Base-by-base conservation (phyloP, 2,113 vertebrate species). In the Psilopogon haemacephalus region DNA sequence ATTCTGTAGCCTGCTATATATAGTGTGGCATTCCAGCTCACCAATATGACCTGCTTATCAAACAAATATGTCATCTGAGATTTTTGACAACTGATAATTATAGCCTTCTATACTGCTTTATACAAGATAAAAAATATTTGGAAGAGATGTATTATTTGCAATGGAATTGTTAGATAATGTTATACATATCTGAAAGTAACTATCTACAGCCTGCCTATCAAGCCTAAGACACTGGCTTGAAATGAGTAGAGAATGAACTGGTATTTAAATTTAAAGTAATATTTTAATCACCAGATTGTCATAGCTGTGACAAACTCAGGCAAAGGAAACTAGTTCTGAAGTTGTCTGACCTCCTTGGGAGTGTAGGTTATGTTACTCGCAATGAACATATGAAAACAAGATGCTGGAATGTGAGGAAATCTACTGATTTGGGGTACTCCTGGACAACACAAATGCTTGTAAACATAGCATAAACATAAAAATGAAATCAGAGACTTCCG, bases 341-440 rank as follows among this genome's bases (percentile, higher is more conserved):
- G n/a, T 3, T 80, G 7, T 50, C 26, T 86, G 52, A 64, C 19
- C 5, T 24, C 5, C 52, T 50, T 1, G 1, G 4, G 8, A 17
- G 1, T 12, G 84, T 44, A 54, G 14, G 6, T 62, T 44, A 54
- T 12, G 6, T 62, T 69, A 30, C 54, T 74, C 75, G 52, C 8
- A 84, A 71, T 59, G 28, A 68, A 73, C 11, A 7, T 15, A 33
- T 19, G 23, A 84, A 68, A 86, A 30, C 1, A 74, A 65, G 27
- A 58, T 38, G 1, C 6, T 0, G 0, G 13, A 21, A 6, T 68
- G 8, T 56, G 35, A 72, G 30, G 28, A 78, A 44, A 69, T 40
- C 30, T 70, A 15, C 71, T 38, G 6, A 44, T 84, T 80, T 26
- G 55, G 4, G 23, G 18, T 56, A 48, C 8, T 73, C 37, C 33